phyloP scores from a whole-genome alignment of 2,113 vertebrate genomes.

The Sprattus sprattus region DNA sequence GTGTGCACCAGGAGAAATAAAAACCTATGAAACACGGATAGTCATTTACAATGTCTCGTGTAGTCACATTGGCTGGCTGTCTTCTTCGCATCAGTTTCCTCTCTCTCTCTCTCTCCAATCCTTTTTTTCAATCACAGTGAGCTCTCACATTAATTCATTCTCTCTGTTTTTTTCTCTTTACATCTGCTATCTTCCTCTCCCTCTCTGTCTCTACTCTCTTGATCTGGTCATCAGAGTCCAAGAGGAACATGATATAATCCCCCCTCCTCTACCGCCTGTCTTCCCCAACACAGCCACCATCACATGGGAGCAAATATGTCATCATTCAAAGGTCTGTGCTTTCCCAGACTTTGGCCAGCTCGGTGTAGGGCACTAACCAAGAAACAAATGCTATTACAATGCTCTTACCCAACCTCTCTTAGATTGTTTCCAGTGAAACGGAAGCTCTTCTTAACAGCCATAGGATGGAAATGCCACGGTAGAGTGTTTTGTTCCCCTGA shows the following conservation, averaged over 20 bases:
- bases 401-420: neutral
- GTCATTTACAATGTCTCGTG: neutral
- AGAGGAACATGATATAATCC: neutral
- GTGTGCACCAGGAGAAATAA: neutral
- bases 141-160: neutral
- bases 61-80: neutral
- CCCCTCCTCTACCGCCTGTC: neutral
- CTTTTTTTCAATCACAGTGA: neutral
- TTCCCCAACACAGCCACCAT: neutral
- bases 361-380: neutral
- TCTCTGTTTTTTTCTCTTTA: neutral
- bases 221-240: neutral
- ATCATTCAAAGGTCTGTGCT: neutral
- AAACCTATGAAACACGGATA: neutral
- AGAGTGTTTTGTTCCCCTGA: neutral
- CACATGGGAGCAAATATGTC: neutral
- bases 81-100: neutral
- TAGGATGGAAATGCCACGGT: neutral
- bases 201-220: neutral
- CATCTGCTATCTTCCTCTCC: neutral
- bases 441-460: neutral
- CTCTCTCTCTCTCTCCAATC: neutral
- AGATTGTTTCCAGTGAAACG: neutral
- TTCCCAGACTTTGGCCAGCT: neutral
- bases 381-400: neutral